phyloP scores from a whole-genome alignment of 2,797 vertebrate species.

The Oreortyx pictus region DNA sequence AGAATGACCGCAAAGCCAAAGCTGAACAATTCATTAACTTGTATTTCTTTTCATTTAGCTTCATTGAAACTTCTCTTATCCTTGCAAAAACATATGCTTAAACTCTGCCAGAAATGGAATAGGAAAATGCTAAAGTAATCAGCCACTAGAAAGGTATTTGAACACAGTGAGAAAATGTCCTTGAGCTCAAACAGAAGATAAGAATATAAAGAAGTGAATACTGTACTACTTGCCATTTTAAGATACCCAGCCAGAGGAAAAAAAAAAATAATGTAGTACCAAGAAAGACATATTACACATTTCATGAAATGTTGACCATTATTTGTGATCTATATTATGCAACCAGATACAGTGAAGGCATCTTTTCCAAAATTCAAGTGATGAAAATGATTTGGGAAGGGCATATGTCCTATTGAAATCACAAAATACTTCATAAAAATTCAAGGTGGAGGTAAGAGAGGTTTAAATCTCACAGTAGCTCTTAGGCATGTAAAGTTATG shows the following conservation, averaged over 20 bases:
- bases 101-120: slow-evolving; percentile 55
- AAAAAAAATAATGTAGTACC: background rate
- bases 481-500: background rate
- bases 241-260: background rate
- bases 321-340: background rate
- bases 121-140: slow-evolving; percentile 65
- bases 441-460: background rate
- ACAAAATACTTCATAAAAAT: background rate
- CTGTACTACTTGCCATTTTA: background rate
- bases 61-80: slow-evolving; percentile 56
- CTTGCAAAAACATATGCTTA: slow-evolving; percentile 52
- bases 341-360: background rate
- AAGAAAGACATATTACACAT: background rate
- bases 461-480: background rate
- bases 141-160: slow-evolving; percentile 40
- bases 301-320: slow-evolving; percentile 25
- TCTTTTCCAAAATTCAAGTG: background rate
- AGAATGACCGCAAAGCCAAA: background rate
- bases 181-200: slow-evolving; percentile 50
- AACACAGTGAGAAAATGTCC: slow-evolving; percentile 53
- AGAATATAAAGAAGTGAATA: slow-evolving; percentile 33
- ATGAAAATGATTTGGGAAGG: background rate
- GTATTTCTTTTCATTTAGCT: slow-evolving; percentile 58
- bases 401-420: background rate
- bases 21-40: slow-evolving; percentile 30